Base-by-base conservation (phyloP, 2,113 vertebrate species). In the Hippocampus abdominalis region DNA sequence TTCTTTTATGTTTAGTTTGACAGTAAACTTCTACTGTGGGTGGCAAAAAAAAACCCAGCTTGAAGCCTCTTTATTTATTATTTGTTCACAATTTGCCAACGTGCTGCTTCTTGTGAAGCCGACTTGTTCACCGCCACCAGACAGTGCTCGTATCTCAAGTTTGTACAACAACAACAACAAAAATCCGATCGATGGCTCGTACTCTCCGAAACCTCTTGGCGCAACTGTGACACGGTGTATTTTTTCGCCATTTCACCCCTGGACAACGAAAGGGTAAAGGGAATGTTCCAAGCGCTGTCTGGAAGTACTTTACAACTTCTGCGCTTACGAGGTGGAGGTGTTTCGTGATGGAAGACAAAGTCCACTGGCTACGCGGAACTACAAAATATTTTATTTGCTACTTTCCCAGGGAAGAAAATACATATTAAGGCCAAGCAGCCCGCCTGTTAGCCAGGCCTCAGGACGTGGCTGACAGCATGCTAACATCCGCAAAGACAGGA, bases 181-280 rank as follows among this genome's bases (percentile, higher is more conserved):
- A n/a, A 53, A 53, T 49, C 15, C 4, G 6, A 48, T 2, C 2
- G 2, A 53, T 10, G 21, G 21, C 51, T 53, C 11, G 15, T 57
- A 57, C 32, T 57, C 23, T 27, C 54, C 1, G 25, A 27, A 57
- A 57, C 18, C 15, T 60, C 56, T 7, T 8, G 56, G 27, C 57
- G 20, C 57, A 7, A 60, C 7, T 29, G 57, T 29, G 12, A 15
- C 54, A 64, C 40, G 80, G 25, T 54, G 64, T 48, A 36, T 69
- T 57, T 72, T 73, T 65, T 72, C 23, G 64, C 23, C 54, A 76
- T 81, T 78, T 80, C 20, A 71, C 12, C 12, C 60, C 61, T 73
- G 71, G 89, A 91, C 89, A 88, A 72, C 75, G 71, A 90, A 90
- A 91, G 90, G 86, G 90, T 91, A 90, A 87, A 88, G 70, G 79